Conservation (phyloP, 2,888 invertebrate genomes). For the Cheiracanthium punctorium region DNA sequence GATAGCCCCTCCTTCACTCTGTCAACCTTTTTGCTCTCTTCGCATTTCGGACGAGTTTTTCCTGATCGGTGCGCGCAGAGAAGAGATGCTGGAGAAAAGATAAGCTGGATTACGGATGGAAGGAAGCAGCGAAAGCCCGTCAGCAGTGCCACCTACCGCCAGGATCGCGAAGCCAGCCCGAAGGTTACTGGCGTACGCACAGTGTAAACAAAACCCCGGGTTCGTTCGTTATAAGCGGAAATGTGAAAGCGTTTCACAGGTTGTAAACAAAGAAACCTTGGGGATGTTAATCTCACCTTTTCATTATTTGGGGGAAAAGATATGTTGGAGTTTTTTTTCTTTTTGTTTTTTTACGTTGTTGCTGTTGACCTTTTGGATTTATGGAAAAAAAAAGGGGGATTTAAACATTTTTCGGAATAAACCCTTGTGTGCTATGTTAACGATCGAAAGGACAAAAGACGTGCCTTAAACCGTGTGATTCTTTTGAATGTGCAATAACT, state of each 20-base stretch:
- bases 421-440: neutral
- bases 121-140: neutral
- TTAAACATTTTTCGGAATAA: neutral
- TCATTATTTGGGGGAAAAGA: conserved; percentile 10
- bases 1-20: neutral
- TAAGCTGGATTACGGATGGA: conserved; percentile 4
- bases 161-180: conserved; percentile 4
- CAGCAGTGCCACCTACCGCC: conserved; percentile 33
- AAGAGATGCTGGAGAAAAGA: conserved; percentile 20
- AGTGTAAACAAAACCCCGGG: conserved; percentile 13
- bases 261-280: conserved; percentile 14
- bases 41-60: neutral
- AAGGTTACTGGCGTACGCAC: conserved; percentile 20
- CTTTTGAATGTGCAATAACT: neutral
- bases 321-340: neutral
- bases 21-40: no score
- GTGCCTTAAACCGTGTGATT: neutral
- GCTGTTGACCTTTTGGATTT: neutral
- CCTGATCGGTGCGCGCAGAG: neutral
- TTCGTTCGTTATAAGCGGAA: conserved; percentile 14
- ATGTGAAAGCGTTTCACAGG: neutral
- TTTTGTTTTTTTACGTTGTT: neutral
- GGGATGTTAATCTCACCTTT: conserved; percentile 24
- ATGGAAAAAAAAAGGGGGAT: neutral
- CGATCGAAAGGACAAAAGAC: neutral